Conservation (phyloP, 2,113 vertebrate species). For the Meriones unguiculatus region DNA sequence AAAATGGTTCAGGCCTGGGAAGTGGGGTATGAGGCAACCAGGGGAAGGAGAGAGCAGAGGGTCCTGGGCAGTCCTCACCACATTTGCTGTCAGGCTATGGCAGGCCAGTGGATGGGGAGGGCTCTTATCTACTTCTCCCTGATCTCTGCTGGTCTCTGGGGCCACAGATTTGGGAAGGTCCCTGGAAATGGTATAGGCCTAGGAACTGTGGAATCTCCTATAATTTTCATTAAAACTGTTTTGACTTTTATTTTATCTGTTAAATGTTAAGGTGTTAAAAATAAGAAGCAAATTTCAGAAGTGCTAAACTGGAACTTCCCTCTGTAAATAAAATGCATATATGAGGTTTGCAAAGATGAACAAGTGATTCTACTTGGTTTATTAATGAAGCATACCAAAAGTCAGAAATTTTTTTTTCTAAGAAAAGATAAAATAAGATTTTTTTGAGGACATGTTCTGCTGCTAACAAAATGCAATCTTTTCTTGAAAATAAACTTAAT, state of each 20-base stretch:
- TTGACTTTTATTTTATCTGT: background rate
- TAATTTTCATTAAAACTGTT: background rate
- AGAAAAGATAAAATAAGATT: background rate
- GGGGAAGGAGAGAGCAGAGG: too few species aligned
- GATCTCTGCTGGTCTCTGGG: too few species aligned
- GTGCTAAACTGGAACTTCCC: background rate
- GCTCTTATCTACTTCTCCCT: too few species aligned
- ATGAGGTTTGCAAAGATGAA: background rate
- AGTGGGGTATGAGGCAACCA: too few species aligned
- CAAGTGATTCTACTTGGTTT: background rate
- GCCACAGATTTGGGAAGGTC: too few species aligned
- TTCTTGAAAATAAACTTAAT: background rate
- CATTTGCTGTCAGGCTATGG: too few species aligned
- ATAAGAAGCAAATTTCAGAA: background rate
- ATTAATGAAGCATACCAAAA: conserved; percentile 16
- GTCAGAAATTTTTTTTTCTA: background rate
- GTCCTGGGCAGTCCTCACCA: too few species aligned
- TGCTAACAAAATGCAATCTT: background rate
- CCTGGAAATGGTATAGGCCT: too few species aligned
- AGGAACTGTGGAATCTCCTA: background rate
- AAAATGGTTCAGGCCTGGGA: too few species aligned
- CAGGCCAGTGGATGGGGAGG: too few species aligned
- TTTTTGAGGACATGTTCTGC: background rate
- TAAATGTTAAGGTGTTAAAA: background rate
- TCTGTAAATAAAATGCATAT: background rate